Conservation (phyloP, 2,113 vertebrate species). For the Bucco capensis region DNA sequence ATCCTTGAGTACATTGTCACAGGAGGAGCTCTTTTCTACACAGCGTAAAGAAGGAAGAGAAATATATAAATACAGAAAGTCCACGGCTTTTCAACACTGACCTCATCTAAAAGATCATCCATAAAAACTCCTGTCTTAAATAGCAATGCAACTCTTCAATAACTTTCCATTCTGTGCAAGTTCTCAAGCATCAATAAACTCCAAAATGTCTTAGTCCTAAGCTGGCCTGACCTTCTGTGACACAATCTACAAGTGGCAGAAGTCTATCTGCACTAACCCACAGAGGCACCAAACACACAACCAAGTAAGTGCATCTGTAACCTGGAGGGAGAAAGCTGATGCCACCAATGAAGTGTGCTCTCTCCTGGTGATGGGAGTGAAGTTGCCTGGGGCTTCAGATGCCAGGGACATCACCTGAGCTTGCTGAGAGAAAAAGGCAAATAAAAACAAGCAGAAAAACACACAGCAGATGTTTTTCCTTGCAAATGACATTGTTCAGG, state of each 20-base stretch:
- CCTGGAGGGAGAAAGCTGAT: not conserved
- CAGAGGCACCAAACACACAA: not conserved
- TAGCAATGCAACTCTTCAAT: not conserved
- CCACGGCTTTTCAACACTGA: not conserved
- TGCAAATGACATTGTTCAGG: not conserved
- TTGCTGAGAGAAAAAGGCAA: not conserved
- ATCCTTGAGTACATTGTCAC: not conserved
- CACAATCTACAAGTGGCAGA: not conserved
- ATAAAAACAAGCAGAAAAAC: not conserved
- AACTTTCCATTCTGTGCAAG: not conserved
- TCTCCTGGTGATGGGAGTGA: not conserved
- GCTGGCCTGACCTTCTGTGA: not conserved
- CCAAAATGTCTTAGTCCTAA: not conserved
- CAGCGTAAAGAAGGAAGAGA: not conserved
- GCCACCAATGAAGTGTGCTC: not conserved
- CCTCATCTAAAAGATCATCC: not conserved
- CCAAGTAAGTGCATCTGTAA: not conserved
- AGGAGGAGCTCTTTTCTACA: not conserved
- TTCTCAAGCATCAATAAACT: not conserved
- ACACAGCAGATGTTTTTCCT: not conserved
- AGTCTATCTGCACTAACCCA: not conserved
- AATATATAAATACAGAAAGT: not conserved
- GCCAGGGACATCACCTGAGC: fast-evolving
- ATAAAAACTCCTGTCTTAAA: not conserved
- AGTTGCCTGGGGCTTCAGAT: not conserved